A percentile compares a stretch with the other conserved stretches of the same genome.
These are phyloP conservation scores for Drosophila quinaria DNA, from an alignment of 2,888 invertebrate species.

Conservation along the genomic window DNA sequence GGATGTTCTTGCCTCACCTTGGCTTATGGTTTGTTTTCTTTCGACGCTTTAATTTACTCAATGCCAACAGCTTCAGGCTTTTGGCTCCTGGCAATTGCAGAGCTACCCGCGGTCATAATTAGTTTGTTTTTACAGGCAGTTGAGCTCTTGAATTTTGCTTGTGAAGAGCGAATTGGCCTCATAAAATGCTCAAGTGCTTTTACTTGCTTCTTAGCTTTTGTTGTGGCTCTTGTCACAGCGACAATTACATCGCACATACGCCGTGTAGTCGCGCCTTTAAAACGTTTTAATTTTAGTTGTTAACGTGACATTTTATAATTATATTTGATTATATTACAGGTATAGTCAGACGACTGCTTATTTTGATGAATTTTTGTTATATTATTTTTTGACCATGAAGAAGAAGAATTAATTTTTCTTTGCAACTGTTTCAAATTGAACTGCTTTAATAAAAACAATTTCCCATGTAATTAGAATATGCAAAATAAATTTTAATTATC, in stretches of 20 bases:
- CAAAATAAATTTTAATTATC: no score
- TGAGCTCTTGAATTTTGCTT: slow-evolving; percentile 70
- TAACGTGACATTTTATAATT: slow-evolving; percentile 11
- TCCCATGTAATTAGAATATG: background rate
- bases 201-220: slow-evolving; percentile 11
- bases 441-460: no score
- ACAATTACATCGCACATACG: slow-evolving; percentile 66
- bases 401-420: background rate
- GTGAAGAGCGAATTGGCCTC: slow-evolving; percentile 43
- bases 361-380: background rate
- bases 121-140: slow-evolving; percentile 77
- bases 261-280: slow-evolving; percentile 17
- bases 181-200: slow-evolving; percentile 53
- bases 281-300: background rate
- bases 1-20: slow-evolving; percentile 40
- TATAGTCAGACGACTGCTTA: slow-evolving; percentile 1
- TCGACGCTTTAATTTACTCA: slow-evolving; percentile 72
- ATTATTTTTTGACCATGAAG: background rate
- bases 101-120: slow-evolving; percentile 75
- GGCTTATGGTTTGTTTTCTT: slow-evolving; percentile 49
- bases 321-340: background rate
- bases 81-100: slow-evolving; percentile 18
- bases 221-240: slow-evolving; percentile 24
- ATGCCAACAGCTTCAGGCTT: slow-evolving; percentile 1
- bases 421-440: background rate